A percentile compares a stretch with the other conserved stretches of the same genome.
These are phyloP conservation scores for Kuschelorhynchus macadamiae DNA, from an alignment of 2,888 invertebrate species.

Conservation along the genomic window DNA sequence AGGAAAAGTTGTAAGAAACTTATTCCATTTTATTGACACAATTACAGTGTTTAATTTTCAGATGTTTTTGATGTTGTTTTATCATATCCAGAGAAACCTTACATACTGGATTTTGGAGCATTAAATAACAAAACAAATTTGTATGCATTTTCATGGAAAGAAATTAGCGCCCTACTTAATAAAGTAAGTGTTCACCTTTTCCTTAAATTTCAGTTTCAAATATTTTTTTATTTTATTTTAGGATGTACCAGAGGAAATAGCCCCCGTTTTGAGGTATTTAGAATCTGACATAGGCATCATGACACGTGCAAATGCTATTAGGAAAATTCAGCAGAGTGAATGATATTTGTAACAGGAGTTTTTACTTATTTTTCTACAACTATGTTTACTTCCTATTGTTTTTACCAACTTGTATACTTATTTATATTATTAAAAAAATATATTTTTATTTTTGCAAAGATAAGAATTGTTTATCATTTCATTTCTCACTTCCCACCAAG, in stretches of 20 bases:
- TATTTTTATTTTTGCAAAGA: no score
- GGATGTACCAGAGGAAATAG: slow-evolving; percentile 59
- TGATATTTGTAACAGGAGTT: no score
- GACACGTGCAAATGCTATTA: slow-evolving; percentile 54
- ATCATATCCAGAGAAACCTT: slow-evolving; percentile 60
- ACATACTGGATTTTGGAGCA: slow-evolving; percentile 63
- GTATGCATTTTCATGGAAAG: slow-evolving; percentile 66
- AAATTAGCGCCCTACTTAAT: slow-evolving; percentile 63
- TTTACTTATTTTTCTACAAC: no score
- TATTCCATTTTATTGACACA: no score
- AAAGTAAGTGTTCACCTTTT: slow-evolving; percentile 52
- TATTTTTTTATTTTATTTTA: slow-evolving; percentile 33
- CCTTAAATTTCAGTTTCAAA: background rate
- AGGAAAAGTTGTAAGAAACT: slow-evolving; percentile 62
- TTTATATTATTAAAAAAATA: no score
- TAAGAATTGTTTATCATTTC: no score
- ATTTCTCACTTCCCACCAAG: no score
- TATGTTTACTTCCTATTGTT: no score
- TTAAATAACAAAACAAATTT: slow-evolving; percentile 63
- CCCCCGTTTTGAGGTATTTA: slow-evolving; percentile 65
- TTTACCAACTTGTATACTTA: no score
- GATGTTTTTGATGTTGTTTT: slow-evolving; percentile 64
- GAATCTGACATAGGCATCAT: slow-evolving; percentile 65
- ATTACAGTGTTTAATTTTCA: slow-evolving; percentile 50
- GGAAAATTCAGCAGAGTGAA: slow-evolving; percentile 19